These are phyloP conservation scores for Anguilla marmorata DNA, from an alignment of 2,797 vertebrate species.

Conservation along the genomic window DNA sequence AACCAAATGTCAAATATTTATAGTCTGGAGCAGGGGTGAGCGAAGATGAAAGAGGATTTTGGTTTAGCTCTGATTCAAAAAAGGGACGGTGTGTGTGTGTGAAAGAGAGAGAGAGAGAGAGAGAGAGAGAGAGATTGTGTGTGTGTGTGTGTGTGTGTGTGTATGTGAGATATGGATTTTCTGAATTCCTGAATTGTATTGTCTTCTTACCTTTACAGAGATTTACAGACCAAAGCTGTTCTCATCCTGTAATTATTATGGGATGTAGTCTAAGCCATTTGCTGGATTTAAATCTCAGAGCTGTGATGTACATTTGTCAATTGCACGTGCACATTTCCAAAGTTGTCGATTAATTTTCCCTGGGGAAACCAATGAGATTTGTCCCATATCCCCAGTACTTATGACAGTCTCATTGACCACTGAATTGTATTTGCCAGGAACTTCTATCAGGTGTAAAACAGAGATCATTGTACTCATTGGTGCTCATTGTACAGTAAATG, in stretches of 20 bases:
- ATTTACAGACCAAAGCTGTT: conserved; percentile 20
- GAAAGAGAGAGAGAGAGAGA: not conserved
- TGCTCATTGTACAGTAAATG: not conserved
- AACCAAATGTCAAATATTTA: not conserved
- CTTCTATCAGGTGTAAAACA: not conserved
- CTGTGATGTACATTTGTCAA: not conserved
- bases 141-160: not conserved
- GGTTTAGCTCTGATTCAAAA: not conserved
- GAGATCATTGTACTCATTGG: not conserved
- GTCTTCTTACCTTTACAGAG: not conserved
- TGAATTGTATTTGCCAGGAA: not conserved
- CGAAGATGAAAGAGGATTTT: not conserved
- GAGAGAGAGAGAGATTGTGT: too few relatives aligned
- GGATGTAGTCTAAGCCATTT: not conserved
- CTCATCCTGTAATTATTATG: conserved; percentile 22
- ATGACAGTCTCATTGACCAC: not conserved
- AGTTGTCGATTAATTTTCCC: not conserved
- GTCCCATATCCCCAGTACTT: not conserved
- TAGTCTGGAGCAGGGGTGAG: not conserved
- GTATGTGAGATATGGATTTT: not conserved
- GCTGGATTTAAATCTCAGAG: not conserved
- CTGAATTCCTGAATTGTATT: not conserved
- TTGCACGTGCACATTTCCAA: not conserved
- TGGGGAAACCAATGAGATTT: not conserved
- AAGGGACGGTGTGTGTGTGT: not conserved